Percentiles rank a stretch among this genome's conserved stretches.
Conservation (phyloP, 2,113 vertebrate species). For the Gasterosteus nipponicus region DNA sequence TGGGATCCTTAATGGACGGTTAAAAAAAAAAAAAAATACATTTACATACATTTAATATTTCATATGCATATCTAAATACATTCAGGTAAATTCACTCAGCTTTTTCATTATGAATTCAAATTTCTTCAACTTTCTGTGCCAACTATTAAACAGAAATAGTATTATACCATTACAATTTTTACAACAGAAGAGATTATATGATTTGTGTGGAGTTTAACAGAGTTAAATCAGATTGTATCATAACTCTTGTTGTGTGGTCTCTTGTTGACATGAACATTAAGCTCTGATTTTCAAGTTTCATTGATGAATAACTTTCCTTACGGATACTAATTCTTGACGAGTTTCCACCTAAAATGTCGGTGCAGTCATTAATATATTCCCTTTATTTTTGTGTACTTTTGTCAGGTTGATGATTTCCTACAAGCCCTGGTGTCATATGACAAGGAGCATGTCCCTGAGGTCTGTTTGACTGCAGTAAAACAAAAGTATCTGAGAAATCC, state of each 20-base stretch:
- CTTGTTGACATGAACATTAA: background rate
- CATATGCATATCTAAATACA: background rate
- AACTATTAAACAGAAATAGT: background rate
- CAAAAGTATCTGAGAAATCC: slow-evolving; percentile 84
- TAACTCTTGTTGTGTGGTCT: background rate
- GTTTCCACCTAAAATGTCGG: background rate
- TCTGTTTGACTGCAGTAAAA: slow-evolving; percentile 85
- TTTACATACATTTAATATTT: slow-evolving; percentile 1
- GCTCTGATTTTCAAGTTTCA: background rate
- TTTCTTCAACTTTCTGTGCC: background rate
- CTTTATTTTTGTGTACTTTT: slow-evolving; percentile 29
- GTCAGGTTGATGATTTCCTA: slow-evolving; percentile 86
- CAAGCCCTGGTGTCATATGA: slow-evolving; percentile 84
- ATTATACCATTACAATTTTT: background rate
- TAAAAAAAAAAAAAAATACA: background rate
- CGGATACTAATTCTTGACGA: background rate
- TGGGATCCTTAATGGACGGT: background rate
- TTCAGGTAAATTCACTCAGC: background rate
- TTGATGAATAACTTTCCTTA: background rate
- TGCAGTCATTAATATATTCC: background rate
- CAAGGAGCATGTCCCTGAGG: slow-evolving; percentile 88
- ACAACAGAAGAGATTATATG: background rate
- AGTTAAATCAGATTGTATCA: background rate
- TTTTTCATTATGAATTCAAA: background rate
- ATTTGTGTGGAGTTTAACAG: background rate